Evolutionary conservation across 92 coral and sea anemone genomes (phyloP).

Genomic region (Metridium senile): DNA sequence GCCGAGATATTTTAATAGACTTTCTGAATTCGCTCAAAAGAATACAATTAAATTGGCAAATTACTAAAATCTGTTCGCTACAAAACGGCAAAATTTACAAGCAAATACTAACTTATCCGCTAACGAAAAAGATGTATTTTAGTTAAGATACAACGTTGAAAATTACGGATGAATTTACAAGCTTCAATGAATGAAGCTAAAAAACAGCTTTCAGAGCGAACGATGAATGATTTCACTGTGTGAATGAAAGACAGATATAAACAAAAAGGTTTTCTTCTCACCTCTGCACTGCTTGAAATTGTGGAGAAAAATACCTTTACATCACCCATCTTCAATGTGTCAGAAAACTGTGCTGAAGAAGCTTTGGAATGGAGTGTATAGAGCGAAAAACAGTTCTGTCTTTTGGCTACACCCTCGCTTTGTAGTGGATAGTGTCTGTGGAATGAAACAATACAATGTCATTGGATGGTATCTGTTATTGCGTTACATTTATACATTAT

Average conservation of each 20-base stretch:
- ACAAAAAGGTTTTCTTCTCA: background rate
- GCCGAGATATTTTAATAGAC: background rate
- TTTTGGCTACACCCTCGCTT: background rate
- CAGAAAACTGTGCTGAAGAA: background rate
- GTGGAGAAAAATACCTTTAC: slow-evolving; percentile 52
- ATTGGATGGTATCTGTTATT: no score
- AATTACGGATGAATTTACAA: background rate
- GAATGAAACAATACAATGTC: no score
- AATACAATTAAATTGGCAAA: background rate
- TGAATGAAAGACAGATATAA: background rate
- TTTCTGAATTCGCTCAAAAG: background rate
- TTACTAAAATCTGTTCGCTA: background rate
- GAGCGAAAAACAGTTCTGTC: background rate
- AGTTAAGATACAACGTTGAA: background rate
- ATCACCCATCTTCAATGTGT: slow-evolving; percentile 14
- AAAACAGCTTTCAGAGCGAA: background rate
- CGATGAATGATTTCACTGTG: background rate
- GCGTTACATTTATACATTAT: no score
- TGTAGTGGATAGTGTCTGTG: background rate
- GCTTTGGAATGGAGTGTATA: background rate
- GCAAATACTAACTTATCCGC: background rate
- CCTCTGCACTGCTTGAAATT: slow-evolving; percentile 72
- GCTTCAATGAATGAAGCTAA: background rate
- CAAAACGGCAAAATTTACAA: background rate
- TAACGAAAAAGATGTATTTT: background rate